These are phyloP conservation scores for Lycocorax pyrrhopterus DNA, from an alignment of 2,113 vertebrate species.

Conservation along the genomic window DNA sequence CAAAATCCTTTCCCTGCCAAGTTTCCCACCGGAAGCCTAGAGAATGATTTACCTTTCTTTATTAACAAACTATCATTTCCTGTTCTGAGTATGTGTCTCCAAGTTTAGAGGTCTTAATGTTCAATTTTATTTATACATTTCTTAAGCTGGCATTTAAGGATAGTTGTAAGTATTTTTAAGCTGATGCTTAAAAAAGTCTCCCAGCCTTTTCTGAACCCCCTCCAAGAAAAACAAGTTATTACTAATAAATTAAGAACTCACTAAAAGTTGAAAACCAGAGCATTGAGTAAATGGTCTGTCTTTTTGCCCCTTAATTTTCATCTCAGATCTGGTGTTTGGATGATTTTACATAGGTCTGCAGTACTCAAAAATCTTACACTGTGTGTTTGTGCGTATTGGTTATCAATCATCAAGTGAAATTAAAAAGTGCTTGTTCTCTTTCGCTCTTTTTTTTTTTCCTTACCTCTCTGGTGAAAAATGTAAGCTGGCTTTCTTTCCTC, in stretches of 20 bases:
- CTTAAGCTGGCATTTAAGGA: constrained; percentile 55
- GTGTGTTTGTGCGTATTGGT: background rate
- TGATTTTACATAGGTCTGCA: background rate
- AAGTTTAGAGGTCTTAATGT: constrained; percentile 59
- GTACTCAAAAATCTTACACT: background rate
- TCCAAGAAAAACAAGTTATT: constrained; percentile 60
- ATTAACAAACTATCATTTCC: constrained; percentile 77
- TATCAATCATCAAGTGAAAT: constrained; percentile 29
- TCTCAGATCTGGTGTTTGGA: background rate
- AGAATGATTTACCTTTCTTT: constrained; percentile 79
- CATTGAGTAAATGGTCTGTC: background rate
- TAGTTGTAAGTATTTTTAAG: constrained; percentile 44
- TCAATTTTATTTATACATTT: constrained; percentile 61
- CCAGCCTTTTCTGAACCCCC: constrained; percentile 34
- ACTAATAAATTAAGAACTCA: constrained; percentile 64
- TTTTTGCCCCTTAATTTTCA: background rate
- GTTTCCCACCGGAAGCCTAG: constrained; percentile 74
- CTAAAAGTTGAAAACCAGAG: constrained; percentile 23
- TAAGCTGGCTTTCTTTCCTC: background rate
- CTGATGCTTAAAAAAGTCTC: constrained; percentile 24
- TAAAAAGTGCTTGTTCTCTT: background rate
- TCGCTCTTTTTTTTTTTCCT: background rate
- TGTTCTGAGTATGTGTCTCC: constrained; percentile 61
- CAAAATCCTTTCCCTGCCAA: constrained; percentile 70
- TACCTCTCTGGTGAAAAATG: background rate